A percentile compares a stretch with the other conserved stretches of the same genome.
phyloP scores from a whole-genome alignment of 2,888 invertebrate species.

The Eristalis arbustorum region DNA sequence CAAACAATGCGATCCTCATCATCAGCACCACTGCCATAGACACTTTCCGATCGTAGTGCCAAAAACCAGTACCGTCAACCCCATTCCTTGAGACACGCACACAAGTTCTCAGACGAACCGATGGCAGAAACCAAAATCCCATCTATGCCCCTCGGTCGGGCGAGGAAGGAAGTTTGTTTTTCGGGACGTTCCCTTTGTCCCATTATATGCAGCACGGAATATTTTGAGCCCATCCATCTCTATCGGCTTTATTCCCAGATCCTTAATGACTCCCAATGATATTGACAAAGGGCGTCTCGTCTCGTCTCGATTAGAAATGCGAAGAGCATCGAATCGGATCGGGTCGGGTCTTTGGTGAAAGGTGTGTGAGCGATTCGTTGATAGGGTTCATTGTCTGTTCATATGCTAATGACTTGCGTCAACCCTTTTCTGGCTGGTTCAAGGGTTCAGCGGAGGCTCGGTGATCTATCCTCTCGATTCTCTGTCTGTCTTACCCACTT shows the following conservation, averaged over 20 bases:
- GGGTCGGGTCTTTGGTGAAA: constrained; percentile 55
- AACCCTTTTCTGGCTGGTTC: constrained; percentile 31
- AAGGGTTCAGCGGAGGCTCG: background rate
- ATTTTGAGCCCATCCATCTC: constrained; percentile 69
- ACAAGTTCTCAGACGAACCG: constrained; percentile 33
- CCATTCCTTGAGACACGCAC: constrained; percentile 42
- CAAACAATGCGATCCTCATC: constrained; percentile 39
- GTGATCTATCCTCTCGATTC: background rate
- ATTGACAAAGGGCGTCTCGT: constrained; percentile 56
- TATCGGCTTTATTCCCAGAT: constrained; percentile 69
- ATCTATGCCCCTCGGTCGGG: constrained; percentile 8
- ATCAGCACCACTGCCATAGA: constrained; percentile 28
- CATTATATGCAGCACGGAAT: constrained; percentile 51
- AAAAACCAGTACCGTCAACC: constrained; percentile 50
- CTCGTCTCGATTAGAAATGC: constrained; percentile 55
- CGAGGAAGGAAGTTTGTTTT: constrained; percentile 64
- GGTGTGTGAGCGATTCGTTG: constrained; percentile 63
- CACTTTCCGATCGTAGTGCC: constrained; percentile 44
- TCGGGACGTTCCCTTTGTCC: constrained; percentile 53
- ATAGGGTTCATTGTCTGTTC: constrained; percentile 57
- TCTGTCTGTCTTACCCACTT: constrained; percentile 40
- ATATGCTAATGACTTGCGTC: constrained; percentile 60
- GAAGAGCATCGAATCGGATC: constrained; percentile 28
- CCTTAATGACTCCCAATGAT: constrained; percentile 66
- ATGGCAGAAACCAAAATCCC: constrained; percentile 41